These are phyloP conservation scores for Poeciliopsis infans DNA, from an alignment of 2,797 vertebrate genomes.

Conservation along the genomic window DNA sequence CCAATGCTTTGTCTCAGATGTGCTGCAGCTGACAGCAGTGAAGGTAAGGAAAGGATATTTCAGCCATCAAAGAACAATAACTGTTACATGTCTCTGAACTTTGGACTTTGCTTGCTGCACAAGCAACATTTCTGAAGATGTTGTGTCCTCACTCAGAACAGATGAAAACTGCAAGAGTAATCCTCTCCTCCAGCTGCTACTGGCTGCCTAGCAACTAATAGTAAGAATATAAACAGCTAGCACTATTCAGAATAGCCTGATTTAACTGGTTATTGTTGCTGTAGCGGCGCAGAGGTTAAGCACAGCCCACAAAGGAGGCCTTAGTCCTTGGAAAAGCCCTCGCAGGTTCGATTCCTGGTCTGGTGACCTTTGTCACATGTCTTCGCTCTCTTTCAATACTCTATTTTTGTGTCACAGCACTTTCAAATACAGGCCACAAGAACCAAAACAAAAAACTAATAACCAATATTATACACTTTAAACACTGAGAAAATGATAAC, in stretches of 20 bases:
- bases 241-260: background rate
- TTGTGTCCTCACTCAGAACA: background rate
- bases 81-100: background rate
- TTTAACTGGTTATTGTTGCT: background rate
- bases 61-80: background rate
- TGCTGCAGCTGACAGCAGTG: background rate
- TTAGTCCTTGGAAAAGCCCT: too few species aligned
- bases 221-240: background rate
- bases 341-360: too few species aligned
- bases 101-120: background rate
- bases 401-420: too few species aligned
- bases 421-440: too few species aligned
- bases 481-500: background rate
- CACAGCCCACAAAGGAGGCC: too few species aligned
- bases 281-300: too few species aligned
- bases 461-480: background rate
- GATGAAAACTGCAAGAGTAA: background rate
- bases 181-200: background rate
- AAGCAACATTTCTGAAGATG: background rate
- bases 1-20: background rate
- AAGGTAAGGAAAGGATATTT: background rate
- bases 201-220: background rate
- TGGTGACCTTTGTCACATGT: too few species aligned
- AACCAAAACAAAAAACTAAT: too few species aligned
- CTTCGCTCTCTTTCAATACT: too few species aligned